Base-by-base conservation (phyloP, 2,888 invertebrate species). In the Erebia ligea region DNA sequence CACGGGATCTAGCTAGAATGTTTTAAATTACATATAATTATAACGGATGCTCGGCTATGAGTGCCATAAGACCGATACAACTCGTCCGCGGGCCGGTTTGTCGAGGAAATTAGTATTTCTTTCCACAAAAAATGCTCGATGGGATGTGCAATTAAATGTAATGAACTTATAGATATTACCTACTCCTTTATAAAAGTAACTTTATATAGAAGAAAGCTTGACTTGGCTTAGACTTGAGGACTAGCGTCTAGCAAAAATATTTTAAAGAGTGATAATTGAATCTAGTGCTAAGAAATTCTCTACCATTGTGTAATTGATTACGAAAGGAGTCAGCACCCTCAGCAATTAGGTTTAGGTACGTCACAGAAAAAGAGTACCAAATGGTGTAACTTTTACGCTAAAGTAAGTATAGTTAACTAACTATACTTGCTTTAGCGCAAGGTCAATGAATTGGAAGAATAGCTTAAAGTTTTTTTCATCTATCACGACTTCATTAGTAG, bases 31-130 rank as follows among this genome's bases (percentile, higher is more conserved):
- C 50, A 59, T 67, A 67, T 67, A 67, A 67, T 67, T 59, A 59
- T 67, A 58, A 42, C 67, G 58, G 63, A 69, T 71, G 63, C 48
- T 52, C 57, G 58, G 58, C 48, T 63, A 67, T 56, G 61, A 42
- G 19, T 58, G 25, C 42, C 17, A 58, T 42, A 34, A 63, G 68
- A 63, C 70, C 56, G 50, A 52, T 63, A 68, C 50, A 64, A 75
- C 71, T 65, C 56, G 72, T 70, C 71, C 40, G 45, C 67, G 62
- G 65, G 64, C 71, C 76, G 71, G 74, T 75, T 74, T 73, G 40
- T 65, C 62, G 56, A 73, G 74, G 70, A 70, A 68, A 73, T 74
- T 68, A 68, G 59, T 64, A 72, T 73, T 74, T 74, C 70, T 73
- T 74, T 50, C 52, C 50, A 70, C 67, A 62, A 68, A 62, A 73